Conservation (phyloP, 1,140 invertebrate species). For the Zaprionus taronus region DNA sequence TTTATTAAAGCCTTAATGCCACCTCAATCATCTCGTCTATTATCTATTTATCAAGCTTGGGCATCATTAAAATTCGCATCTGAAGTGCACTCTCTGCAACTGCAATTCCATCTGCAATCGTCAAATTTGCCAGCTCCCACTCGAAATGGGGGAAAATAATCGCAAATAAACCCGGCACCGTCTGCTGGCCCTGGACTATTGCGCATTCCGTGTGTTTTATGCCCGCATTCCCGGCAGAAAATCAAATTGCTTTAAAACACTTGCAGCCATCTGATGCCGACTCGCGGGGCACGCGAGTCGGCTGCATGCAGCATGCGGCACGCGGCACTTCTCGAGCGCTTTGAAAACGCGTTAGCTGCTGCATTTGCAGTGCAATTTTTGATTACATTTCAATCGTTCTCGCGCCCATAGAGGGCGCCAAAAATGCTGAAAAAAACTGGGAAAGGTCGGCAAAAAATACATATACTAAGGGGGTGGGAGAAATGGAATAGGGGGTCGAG, state of each 20-base stretch:
- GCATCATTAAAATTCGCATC: neutral
- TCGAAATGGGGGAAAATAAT: neutral
- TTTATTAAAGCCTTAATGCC: too few species aligned
- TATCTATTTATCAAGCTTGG: neutral
- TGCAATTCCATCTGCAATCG: neutral
- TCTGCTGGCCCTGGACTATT: neutral
- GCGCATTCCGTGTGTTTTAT: conserved; percentile 25
- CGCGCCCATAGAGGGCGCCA: conserved; percentile 14
- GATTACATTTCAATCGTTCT: conserved; percentile 70
- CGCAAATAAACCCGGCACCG: neutral
- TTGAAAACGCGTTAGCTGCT: conserved; percentile 51
- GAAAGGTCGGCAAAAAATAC: neutral
- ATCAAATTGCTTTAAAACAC: conserved; percentile 42
- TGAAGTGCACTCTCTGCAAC: neutral
- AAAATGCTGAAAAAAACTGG: neutral
- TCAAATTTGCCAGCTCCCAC: neutral
- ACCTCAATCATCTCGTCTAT: neutral
- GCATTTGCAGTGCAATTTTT: conserved; percentile 61
- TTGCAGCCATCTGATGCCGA: conserved; percentile 20
- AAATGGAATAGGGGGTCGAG: conserved; percentile 15
- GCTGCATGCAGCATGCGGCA: neutral
- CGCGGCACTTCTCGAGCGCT: conserved; percentile 29
- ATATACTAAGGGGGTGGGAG: neutral
- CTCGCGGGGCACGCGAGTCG: neutral
- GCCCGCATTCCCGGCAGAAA: conserved; percentile 15